Evolutionary conservation across 2,888 invertebrate species (phyloP).

Genomic region (Chloroclystis v-ata): DNA sequence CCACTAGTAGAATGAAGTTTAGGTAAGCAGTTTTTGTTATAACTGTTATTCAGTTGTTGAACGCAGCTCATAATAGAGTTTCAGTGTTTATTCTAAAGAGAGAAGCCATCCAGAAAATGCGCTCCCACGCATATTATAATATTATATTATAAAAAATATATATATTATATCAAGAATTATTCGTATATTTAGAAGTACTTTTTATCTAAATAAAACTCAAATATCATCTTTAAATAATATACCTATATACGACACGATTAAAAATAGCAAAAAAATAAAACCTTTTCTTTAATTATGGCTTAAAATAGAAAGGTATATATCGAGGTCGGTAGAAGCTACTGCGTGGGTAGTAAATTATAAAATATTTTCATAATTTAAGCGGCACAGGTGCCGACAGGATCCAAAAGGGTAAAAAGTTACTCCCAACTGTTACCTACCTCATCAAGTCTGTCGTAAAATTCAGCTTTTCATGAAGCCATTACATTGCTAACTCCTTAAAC

Average conservation of each 20-base stretch:
- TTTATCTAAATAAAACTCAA: too few species aligned
- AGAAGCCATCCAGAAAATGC: too few species aligned
- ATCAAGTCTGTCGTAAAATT: conserved; percentile 26
- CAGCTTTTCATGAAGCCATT: conserved; percentile 20
- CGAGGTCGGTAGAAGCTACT: conserved; percentile 13
- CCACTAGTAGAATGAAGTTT: too few species aligned
- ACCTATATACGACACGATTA: neutral
- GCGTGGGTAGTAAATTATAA: conserved; percentile 39
- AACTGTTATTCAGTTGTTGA: too few species aligned
- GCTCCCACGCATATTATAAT: too few species aligned
- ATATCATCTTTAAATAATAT: neutral
- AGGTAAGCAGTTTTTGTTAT: too few species aligned
- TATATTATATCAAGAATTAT: too few species aligned
- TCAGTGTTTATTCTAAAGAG: too few species aligned
- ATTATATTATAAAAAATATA: too few species aligned
- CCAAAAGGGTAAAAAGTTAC: conserved; percentile 53
- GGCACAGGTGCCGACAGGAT: conserved; percentile 47
- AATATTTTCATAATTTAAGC: conserved; percentile 60
- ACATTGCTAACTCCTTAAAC: conserved; percentile 11
- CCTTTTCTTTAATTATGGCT: too few species aligned
- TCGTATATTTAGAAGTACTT: too few species aligned
- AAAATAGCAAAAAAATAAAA: neutral
- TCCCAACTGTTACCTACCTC: conserved; percentile 30
- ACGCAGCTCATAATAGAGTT: too few species aligned
- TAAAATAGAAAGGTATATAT: conserved; percentile 8